Percentiles rank a stretch among this genome's conserved stretches.
Evolutionary conservation across 2,113 vertebrate genomes (phyloP).

Genomic region (Carettochelys insculpta): DNA sequence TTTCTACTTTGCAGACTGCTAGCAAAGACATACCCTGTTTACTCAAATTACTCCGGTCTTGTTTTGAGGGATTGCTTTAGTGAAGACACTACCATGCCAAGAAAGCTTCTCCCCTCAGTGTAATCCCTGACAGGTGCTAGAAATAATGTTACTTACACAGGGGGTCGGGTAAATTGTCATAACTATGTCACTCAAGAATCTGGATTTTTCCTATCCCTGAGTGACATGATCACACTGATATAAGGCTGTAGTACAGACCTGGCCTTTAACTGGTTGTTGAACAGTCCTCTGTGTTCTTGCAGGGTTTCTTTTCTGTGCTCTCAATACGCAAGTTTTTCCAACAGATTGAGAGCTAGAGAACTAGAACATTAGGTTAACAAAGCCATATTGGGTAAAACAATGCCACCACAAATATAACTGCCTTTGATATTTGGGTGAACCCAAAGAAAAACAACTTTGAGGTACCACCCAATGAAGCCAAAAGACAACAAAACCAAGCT

Average conservation of each 20-base stretch:
- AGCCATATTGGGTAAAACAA: not conserved
- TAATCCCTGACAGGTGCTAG: too few species aligned
- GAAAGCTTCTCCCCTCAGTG: not conserved
- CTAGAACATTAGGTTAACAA: not conserved
- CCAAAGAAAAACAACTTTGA: not conserved
- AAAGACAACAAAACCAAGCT: not conserved
- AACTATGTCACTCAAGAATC: too few species aligned
- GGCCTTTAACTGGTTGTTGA: not conserved
- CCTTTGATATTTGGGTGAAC: constrained; percentile 22
- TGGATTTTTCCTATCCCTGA: too few species aligned
- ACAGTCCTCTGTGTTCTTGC: not conserved
- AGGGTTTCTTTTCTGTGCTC: not conserved
- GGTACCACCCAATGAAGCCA: not conserved
- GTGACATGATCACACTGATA: too few species aligned
- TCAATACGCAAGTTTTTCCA: not conserved
- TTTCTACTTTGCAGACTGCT: not conserved
- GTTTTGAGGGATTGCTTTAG: not conserved
- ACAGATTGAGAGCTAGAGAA: not conserved
- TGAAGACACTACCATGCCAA: not conserved
- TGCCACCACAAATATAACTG: constrained; percentile 4
- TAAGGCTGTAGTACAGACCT: too few species aligned
- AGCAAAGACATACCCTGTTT: not conserved
- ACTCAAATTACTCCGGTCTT: not conserved
- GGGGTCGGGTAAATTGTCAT: too few species aligned
- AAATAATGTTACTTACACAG: too few species aligned